Conservation (phyloP, 2,113 vertebrate genomes). For the Lates calcarifer region DNA sequence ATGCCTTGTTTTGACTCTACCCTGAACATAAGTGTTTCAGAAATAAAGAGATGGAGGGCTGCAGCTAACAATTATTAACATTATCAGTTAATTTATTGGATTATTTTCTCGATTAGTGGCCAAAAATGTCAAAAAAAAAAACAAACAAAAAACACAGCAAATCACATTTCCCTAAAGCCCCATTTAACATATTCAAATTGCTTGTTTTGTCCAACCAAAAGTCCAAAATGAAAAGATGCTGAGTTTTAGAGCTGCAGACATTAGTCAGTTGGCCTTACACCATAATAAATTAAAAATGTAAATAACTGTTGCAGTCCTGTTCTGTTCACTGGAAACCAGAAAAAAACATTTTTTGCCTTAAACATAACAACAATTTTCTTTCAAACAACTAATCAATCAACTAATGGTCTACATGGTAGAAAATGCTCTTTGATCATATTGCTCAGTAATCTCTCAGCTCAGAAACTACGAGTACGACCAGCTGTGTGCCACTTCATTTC, state of each 20-base stretch:
- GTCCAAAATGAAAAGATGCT: neutral
- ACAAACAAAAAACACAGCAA: too few relatives aligned
- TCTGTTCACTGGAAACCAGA: neutral
- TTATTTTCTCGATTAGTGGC: neutral
- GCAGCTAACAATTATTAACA: neutral
- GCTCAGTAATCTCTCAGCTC: neutral
- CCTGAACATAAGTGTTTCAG: neutral
- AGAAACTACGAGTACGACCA: slow-evolving; percentile 14
- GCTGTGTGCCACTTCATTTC: slow-evolving; percentile 13
- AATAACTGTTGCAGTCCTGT: neutral
- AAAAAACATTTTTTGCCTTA: neutral
- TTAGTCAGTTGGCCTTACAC: neutral
- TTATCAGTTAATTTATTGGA: neutral
- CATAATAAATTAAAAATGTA: neutral
- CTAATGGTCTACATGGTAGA: neutral
- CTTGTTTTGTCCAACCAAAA: neutral
- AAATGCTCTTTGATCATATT: neutral
- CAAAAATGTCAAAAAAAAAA: too few relatives aligned
- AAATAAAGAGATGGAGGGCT: neutral
- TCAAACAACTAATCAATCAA: neutral
- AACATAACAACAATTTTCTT: neutral
- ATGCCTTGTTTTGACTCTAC: neutral
- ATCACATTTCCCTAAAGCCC: too few relatives aligned
- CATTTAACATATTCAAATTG: too few relatives aligned
- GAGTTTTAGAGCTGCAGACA: neutral